These are phyloP conservation scores for Ammospiza maritima DNA, from an alignment of 2,797 vertebrate species.

Conservation along the genomic window DNA sequence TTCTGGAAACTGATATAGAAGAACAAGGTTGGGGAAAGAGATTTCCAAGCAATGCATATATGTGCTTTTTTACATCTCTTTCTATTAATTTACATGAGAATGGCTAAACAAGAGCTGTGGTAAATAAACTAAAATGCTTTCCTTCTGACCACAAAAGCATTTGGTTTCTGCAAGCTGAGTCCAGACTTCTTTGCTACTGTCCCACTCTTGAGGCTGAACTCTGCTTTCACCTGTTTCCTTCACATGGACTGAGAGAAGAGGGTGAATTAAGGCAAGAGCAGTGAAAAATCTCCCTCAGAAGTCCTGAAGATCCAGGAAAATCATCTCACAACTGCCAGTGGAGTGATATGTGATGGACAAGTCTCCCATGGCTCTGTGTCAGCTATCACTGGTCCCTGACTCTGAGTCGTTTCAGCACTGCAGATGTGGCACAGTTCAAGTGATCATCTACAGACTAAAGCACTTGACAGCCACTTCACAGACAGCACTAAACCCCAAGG, in stretches of 20 bases:
- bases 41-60: background rate
- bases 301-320: background rate
- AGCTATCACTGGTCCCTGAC: background rate
- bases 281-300: background rate
- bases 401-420: background rate
- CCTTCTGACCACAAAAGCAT: background rate
- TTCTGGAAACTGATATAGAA: background rate
- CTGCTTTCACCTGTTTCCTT: background rate
- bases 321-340: background rate
- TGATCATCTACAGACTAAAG: background rate
- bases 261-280: background rate
- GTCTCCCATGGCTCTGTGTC: background rate
- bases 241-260: background rate
- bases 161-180: background rate
- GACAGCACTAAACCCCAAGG: background rate
- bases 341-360: background rate
- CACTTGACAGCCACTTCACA: background rate
- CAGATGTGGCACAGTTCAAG: background rate
- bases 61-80: background rate
- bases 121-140: background rate
- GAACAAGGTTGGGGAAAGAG: background rate
- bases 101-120: background rate
- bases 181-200: background rate
- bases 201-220: background rate
- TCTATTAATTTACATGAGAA: background rate